Percentiles rank a stretch among this genome's conserved stretches.
Conservation (phyloP, 2,888 invertebrate species). For the Neoitamus cyanurus region DNA sequence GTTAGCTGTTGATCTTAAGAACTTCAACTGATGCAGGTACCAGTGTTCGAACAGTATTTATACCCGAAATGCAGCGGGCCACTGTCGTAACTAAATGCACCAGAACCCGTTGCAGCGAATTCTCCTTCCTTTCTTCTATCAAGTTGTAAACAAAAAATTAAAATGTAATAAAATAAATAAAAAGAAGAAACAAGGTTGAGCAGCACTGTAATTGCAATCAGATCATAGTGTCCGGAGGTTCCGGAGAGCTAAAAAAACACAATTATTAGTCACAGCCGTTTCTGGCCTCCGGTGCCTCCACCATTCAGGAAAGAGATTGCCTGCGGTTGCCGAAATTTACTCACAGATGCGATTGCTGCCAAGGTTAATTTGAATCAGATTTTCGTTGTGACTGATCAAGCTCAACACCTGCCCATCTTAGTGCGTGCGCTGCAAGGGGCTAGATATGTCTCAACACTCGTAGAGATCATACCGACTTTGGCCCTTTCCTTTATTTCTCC, state of each 20-base stretch:
- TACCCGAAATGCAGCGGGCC: neutral
- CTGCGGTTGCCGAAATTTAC: constrained; percentile 14
- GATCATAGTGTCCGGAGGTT: neutral
- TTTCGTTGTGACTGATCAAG: constrained; percentile 5
- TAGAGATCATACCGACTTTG: neutral
- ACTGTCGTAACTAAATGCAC: constrained; percentile 15
- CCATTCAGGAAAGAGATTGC: constrained; percentile 21
- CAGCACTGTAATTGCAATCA: neutral
- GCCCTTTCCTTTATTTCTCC: neutral
- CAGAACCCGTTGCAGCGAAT: neutral
- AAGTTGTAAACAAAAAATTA: neutral
- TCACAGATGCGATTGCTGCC: neutral
- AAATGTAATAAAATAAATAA: neutral
- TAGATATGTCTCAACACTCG: neutral
- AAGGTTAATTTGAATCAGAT: constrained; percentile 7
- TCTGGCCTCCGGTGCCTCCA: neutral
- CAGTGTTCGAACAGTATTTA: neutral
- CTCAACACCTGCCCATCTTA: neutral
- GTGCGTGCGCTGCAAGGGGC: neutral
- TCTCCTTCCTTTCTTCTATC: neutral
- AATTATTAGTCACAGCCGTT: neutral
- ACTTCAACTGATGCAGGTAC: neutral
- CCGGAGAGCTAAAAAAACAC: neutral
- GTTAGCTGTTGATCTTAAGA: neutral
- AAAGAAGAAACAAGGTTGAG: neutral